Conservation (phyloP, 2,113 vertebrate species). For the Ariopsis seemanni region DNA sequence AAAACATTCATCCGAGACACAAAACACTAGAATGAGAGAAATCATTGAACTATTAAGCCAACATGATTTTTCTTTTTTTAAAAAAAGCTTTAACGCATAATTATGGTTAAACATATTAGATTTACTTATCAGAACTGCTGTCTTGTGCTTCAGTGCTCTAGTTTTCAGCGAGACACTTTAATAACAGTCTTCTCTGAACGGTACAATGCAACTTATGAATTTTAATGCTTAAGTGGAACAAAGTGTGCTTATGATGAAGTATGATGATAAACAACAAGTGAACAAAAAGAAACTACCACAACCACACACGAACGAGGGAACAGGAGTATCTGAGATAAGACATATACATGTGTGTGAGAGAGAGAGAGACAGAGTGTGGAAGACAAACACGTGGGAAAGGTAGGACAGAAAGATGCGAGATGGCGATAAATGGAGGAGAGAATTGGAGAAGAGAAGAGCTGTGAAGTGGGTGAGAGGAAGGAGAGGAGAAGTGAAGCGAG, state of each 20-base stretch:
- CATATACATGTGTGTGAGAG: background rate
- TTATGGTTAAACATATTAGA: constrained; percentile 31
- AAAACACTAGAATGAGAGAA: constrained; percentile 35
- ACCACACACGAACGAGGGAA: constrained; percentile 4
- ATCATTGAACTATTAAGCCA: constrained; percentile 44
- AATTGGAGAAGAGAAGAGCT: constrained; percentile 5
- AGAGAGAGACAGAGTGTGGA: background rate
- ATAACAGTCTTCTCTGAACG: constrained; percentile 39
- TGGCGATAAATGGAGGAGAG: constrained; percentile 3
- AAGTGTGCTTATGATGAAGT: constrained; percentile 7
- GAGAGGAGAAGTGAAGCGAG: constrained; percentile 29
- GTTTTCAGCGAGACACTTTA: constrained; percentile 22
- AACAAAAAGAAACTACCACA: constrained; percentile 12
- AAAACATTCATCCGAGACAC: background rate
- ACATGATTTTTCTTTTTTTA: background rate
- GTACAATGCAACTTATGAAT: constrained; percentile 19
- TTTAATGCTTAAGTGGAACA: constrained; percentile 30
- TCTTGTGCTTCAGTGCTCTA: constrained; percentile 41
- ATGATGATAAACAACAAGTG: background rate
- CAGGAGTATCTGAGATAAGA: constrained; percentile 29
- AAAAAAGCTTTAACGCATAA: constrained; percentile 19
- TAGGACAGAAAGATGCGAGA: background rate
- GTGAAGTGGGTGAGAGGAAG: constrained; percentile 15
- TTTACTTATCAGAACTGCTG: constrained; percentile 33
- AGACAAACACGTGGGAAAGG: constrained; percentile 27